phyloP scores from a whole-genome alignment of 2,888 invertebrate genomes.

The Chymomyza procnemis region DNA sequence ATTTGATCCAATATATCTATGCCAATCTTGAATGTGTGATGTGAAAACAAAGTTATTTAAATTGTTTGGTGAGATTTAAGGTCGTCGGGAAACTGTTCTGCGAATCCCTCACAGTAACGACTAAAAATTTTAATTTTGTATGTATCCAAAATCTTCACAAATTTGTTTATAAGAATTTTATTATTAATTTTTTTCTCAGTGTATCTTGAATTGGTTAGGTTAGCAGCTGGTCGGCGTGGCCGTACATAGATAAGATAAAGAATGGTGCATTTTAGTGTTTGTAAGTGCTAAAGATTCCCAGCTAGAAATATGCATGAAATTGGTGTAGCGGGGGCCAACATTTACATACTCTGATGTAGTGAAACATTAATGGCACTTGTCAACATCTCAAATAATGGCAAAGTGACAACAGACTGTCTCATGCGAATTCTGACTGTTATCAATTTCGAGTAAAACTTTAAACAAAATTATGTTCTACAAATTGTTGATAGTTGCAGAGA shows the following conservation, averaged over 20 bases:
- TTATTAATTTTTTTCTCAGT: no score
- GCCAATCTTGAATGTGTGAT: no score
- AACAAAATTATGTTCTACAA: slow-evolving; percentile 72
- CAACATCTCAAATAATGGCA: slow-evolving; percentile 60
- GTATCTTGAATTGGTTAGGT: not conserved
- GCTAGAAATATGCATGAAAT: not conserved
- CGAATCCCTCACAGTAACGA: no score
- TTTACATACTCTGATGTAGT: slow-evolving; percentile 22
- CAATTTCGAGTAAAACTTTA: slow-evolving; percentile 35
- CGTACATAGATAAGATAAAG: slow-evolving; percentile 8
- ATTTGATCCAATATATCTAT: no score
- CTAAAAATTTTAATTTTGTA: no score
- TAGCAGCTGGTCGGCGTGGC: slow-evolving; percentile 3
- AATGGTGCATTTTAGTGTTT: not conserved
- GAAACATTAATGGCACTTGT: slow-evolving; percentile 67
- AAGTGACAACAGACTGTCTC: slow-evolving; percentile 11
- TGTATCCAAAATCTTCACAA: no score
- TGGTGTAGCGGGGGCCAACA: not conserved
- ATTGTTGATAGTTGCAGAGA: slow-evolving; percentile 53
- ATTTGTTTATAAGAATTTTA: no score
- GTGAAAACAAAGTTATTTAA: no score
- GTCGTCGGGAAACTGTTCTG: no score
- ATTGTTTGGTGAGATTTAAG: no score
- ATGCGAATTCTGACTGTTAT: slow-evolving; percentile 44
- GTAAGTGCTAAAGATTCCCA: not conserved